Evolutionary conservation across 2,113 vertebrate genomes (phyloP).

Genomic region (Limanda limanda): DNA sequence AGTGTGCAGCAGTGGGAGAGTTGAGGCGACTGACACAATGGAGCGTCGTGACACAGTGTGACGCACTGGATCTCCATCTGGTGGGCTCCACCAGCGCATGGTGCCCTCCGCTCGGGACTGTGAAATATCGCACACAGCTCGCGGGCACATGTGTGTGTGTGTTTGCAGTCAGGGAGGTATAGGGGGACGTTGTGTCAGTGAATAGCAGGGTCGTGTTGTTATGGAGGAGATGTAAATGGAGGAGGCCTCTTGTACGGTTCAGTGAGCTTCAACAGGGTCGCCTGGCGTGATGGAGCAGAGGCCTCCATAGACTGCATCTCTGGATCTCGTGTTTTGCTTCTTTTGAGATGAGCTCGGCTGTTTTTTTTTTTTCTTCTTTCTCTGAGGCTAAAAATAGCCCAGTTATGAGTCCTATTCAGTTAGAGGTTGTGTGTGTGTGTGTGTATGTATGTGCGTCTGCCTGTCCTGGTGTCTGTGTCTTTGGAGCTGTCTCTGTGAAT

Average conservation of each 20-base stretch:
- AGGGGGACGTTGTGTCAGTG: slow-evolving; percentile 29
- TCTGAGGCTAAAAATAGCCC: slow-evolving; percentile 71
- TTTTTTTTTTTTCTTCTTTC: slow-evolving; percentile 37
- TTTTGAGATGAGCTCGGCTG: slow-evolving; percentile 41
- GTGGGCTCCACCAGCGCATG: slow-evolving; percentile 38
- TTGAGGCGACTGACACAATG: slow-evolving; percentile 40
- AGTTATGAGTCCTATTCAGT: slow-evolving; percentile 53
- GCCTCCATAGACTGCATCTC: slow-evolving; percentile 47
- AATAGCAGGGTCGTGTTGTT: slow-evolving; percentile 6
- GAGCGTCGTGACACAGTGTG: slow-evolving; percentile 58
- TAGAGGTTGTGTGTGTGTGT: slow-evolving; percentile 44
- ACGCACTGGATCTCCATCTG: slow-evolving; percentile 57
- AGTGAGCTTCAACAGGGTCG: slow-evolving; percentile 43
- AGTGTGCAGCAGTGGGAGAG: slow-evolving; percentile 6
- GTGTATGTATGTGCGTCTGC: not conserved
- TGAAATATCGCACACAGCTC: slow-evolving; percentile 39
- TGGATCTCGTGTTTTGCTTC: slow-evolving; percentile 43
- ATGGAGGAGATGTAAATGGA: slow-evolving; percentile 33
- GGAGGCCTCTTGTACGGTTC: slow-evolving; percentile 39
- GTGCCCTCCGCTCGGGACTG: slow-evolving; percentile 24
- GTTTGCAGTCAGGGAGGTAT: slow-evolving; percentile 1
- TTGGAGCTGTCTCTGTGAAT: slow-evolving; percentile 31
- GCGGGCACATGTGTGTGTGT: slow-evolving; percentile 42
- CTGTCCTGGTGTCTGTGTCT: slow-evolving; percentile 30
- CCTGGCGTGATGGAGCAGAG: slow-evolving; percentile 30